These are phyloP conservation scores for Crotalus tigris DNA, from an alignment of 2,113 vertebrate genomes.

Conservation along the genomic window DNA sequence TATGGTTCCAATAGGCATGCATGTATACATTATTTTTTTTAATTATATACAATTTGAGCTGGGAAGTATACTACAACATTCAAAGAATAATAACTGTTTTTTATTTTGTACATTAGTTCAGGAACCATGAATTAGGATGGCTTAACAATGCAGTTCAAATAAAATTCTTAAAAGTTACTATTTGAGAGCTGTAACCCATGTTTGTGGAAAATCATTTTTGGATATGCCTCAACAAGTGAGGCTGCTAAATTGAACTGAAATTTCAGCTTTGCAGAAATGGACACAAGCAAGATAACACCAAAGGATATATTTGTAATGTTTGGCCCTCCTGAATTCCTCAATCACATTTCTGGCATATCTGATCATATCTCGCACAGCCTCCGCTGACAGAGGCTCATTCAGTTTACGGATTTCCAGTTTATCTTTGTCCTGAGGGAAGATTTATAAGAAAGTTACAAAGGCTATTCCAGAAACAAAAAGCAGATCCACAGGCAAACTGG, in stretches of 20 bases:
- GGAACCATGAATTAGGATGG: neutral
- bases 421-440: constrained; percentile 78
- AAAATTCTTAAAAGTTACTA: neutral
- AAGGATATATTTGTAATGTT: constrained; percentile 94
- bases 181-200: neutral
- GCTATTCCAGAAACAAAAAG: constrained; percentile 31
- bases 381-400: constrained; percentile 72
- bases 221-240: neutral
- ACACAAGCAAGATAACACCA: neutral
- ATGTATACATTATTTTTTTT: neutral
- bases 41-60: neutral
- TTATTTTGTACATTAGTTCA: neutral
- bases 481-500: constrained; percentile 13
- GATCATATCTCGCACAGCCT: constrained; percentile 80
- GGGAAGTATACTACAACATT: neutral
- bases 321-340: constrained; percentile 86
- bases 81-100: neutral
- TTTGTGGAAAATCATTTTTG: neutral
- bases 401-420: constrained; percentile 85
- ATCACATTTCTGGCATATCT: constrained; percentile 85
- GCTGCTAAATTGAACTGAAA: neutral
- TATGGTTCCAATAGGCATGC: neutral
- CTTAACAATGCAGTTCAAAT: neutral
- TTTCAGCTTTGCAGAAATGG: constrained; percentile 15
- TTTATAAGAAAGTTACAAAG: constrained; percentile 21